Percentiles rank a stretch among this genome's conserved stretches.
These are phyloP conservation scores for Leucoraja ocellata DNA, from an alignment of 2,797 vertebrate species.

Conservation along the genomic window DNA sequence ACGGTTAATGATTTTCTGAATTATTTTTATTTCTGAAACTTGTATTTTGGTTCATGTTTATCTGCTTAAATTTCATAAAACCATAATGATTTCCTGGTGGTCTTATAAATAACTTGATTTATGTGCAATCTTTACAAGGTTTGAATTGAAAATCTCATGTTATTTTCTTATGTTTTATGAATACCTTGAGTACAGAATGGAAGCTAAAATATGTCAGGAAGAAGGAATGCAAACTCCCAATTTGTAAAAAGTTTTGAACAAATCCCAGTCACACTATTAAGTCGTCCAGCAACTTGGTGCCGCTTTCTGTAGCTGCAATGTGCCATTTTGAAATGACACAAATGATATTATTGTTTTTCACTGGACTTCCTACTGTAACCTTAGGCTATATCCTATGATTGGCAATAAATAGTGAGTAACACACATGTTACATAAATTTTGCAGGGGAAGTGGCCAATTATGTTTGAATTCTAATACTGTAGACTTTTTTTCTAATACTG, in stretches of 20 bases:
- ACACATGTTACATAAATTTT: slow-evolving; percentile 2
- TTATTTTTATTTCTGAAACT: background rate
- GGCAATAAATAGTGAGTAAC: background rate
- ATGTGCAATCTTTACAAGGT: background rate
- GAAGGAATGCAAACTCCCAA: background rate
- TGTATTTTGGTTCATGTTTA: background rate
- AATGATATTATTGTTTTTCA: background rate
- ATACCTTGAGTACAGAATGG: background rate
- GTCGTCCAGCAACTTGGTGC: no score
- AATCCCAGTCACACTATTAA: background rate
- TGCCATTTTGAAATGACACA: background rate
- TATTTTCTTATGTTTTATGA: slow-evolving; percentile 3
- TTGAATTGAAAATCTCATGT: background rate
- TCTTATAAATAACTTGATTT: background rate
- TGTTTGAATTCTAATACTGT: background rate
- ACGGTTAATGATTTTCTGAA: background rate
- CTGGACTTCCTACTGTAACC: background rate
- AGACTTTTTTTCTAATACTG: no score
- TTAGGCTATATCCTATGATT: slow-evolving; percentile 3
- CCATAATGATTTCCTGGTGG: background rate
- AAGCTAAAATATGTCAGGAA: background rate
- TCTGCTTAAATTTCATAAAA: background rate
- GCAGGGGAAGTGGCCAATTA: slow-evolving; percentile 3
- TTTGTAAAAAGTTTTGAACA: background rate
- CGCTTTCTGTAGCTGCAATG: no score